Base-by-base conservation (phyloP, 2,797 vertebrate species). In the Lerista edwardsae region DNA sequence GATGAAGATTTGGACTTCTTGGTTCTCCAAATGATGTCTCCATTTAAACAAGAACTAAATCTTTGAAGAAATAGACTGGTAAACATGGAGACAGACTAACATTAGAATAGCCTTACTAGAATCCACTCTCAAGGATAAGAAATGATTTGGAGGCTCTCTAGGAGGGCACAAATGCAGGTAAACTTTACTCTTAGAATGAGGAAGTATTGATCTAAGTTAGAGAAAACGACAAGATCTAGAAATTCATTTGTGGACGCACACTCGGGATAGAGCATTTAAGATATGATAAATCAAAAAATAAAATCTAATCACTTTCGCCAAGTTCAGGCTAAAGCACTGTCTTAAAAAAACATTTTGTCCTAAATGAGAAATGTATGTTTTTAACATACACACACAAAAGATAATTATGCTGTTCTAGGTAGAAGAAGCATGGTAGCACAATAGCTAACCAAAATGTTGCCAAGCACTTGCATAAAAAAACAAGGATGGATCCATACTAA, bases 71-170 rank as follows among this genome's bases (percentile, higher is more conserved):
- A 85, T 61, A 91, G 89, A 92, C 91, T 93, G 90, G 86, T 92
- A 83, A 79, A 93, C 90, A 93, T 91, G 92, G 89, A 91, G 77
- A 86, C 29, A 89, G 34, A 94, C 21, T 6, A 84, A 39, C 83
- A 84, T 8, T 84, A 25, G 1, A 91, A 91, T 75, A 34, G 55
- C 34, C 6, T 86, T 82, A 74, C 6, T 74, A 90, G 68, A 2
- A 29, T 11, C 1, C 17, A 31, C 41, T 69, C 34, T 75, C 44
- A 86, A 75, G 77, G 67, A 9, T 19, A 75, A 47, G 39, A 21
- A 47, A 47, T 51, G 44, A 34, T 11, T 85, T 72, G 34, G 71
- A 51, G 0, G 0, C 67, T 62, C 6, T 82, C 75, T 82, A 75
- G n/a, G 64, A n/a, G 51, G 14, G 31, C 85, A 61, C 75, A 89